Base-by-base conservation (phyloP, 2,113 vertebrate genomes). In the Megaleporinus macrocephalus region DNA sequence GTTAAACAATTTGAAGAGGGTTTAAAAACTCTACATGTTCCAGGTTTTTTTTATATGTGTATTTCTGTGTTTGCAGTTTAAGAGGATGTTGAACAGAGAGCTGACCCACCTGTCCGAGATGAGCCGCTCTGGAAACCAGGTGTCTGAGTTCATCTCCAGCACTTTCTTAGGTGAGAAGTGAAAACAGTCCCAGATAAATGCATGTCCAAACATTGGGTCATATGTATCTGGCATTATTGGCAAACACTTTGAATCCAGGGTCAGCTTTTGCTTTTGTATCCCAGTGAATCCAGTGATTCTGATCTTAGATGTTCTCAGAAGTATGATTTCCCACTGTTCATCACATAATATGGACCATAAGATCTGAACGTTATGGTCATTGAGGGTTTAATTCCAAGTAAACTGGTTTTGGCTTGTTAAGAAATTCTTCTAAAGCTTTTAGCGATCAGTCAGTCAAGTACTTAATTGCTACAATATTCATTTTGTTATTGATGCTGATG, bases 51-150 rank as follows among this genome's bases (percentile, higher is more conserved):
- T n/a, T 71, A 59, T 57, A 41, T 76, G 33, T 41, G 30, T 44
- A n/a, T 57, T n/a, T 53, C 27, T 80, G 88, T 22, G 86, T 91
- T 93, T 93, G 49, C 91, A 99, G 98, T 99, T 99, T 92, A 99
- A 99, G 91, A 97, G 98, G 92, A 99, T 99, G 98, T 93, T 99
- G 83, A 99, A 99, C 90, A 94, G 98, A 85, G 98, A 99, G 89
- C 94, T 99, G 76, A 98, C 96, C 80, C 97, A 99, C 88, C 95
- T 99, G 53, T 99, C 97, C 73, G 98, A 99, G 95, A 99, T 98
- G 97, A 99, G 98, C 91, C 95, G 98, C 44, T 99, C 98, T 83
- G 98, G 98, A 89, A 99, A 99, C 90, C 98, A 99, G 89, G 98
- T 99, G 87, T 99, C 98, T 1, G 98, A 99, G 91, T 99, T 94